These are phyloP conservation scores for Alauda arvensis DNA, from an alignment of 2,797 vertebrate species.

Conservation along the genomic window DNA sequence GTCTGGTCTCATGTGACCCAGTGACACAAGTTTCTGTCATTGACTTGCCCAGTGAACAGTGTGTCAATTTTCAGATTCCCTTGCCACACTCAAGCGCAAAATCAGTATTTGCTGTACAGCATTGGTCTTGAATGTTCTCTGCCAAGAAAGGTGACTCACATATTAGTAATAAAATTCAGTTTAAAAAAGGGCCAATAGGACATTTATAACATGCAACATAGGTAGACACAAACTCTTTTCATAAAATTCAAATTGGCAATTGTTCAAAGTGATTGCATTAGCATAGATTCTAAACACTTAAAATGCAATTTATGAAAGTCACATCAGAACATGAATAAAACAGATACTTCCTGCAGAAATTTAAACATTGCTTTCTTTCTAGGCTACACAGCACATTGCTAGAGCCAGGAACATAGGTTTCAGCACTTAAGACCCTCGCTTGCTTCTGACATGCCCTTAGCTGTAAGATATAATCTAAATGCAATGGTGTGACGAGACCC, in stretches of 20 bases:
- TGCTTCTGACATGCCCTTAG: not conserved
- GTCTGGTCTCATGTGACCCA: not conserved
- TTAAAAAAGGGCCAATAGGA: not conserved
- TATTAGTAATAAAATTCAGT: not conserved
- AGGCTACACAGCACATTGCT: not conserved
- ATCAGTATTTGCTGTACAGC: not conserved
- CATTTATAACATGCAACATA: not conserved
- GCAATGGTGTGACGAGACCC: not conserved
- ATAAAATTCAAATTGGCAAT: not conserved
- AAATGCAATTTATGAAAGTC: not conserved
- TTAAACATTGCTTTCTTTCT: not conserved
- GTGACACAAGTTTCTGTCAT: not conserved
- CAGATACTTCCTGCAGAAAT: not conserved
- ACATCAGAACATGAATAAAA: not conserved
- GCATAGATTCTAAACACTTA: not conserved
- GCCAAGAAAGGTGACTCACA: not conserved
- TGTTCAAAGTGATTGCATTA: not conserved
- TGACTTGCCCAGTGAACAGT: not conserved
- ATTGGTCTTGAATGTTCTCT: not conserved
- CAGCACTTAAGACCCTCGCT: not conserved
- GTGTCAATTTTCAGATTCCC: not conserved
- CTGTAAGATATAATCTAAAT: not conserved
- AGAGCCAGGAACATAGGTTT: not conserved
- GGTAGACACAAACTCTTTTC: not conserved
- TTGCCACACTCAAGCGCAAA: rapidly evolving